phyloP scores from a whole-genome alignment of 2,888 invertebrate species.

The Scaptomyza polygonia region DNA sequence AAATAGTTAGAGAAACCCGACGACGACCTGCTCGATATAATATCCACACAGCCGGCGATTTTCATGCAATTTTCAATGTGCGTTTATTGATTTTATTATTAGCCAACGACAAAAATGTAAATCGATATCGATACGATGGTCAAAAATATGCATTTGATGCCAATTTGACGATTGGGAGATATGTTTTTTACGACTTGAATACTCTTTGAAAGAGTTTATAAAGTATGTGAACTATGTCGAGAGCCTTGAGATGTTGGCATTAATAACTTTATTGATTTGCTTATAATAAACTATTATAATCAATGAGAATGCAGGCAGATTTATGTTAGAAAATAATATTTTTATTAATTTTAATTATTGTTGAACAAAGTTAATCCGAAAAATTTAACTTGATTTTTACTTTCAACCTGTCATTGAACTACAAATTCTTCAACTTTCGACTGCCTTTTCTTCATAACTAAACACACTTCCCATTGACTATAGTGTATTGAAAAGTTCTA shows the following conservation, averaged over 20 bases:
- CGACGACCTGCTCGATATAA: slow-evolving; percentile 26
- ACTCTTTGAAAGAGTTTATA: too few relatives aligned
- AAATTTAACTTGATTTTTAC: too few relatives aligned
- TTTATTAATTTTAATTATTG: too few relatives aligned
- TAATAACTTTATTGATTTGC: too few relatives aligned
- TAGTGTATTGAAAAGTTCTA: slow-evolving; percentile 32
- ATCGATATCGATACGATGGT: slow-evolving; percentile 68
- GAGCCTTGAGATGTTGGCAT: background rate
- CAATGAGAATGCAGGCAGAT: too few relatives aligned
- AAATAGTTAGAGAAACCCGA: background rate
- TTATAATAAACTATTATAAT: too few relatives aligned
- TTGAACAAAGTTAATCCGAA: too few relatives aligned
- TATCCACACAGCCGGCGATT: slow-evolving; percentile 55
- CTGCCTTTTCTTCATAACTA: too few relatives aligned
- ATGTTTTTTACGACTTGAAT: slow-evolving; percentile 51
- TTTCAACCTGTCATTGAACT: too few relatives aligned
- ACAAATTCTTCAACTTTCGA: too few relatives aligned
- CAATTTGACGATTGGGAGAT: slow-evolving; percentile 67
- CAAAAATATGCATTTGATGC: slow-evolving; percentile 75
- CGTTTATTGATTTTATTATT: slow-evolving; percentile 79
- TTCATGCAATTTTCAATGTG: slow-evolving; percentile 69
- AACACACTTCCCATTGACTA: background rate
- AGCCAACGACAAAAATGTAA: slow-evolving; percentile 68
- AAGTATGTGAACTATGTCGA: background rate
- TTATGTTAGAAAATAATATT: too few relatives aligned